Percentiles rank a stretch among this genome's conserved stretches.
phyloP scores from a whole-genome alignment of 1,140 invertebrate species.

The Stegodyphus mimosarum region DNA sequence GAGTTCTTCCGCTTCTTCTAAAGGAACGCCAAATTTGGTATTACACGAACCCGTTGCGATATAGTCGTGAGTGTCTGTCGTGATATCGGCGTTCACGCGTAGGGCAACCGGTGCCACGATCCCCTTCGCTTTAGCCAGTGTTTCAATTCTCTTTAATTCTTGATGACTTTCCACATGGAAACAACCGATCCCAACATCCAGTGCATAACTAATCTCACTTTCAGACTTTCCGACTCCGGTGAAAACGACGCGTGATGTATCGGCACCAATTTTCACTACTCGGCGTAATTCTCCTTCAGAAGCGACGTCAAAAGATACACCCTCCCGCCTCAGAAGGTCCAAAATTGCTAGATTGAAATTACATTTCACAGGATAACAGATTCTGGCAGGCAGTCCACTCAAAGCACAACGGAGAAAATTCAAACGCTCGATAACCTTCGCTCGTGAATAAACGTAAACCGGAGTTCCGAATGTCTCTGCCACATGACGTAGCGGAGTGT shows the following conservation, averaged over 20 bases:
- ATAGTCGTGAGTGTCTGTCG: conserved; percentile 62
- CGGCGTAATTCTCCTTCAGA: conserved; percentile 63
- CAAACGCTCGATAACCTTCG: not conserved
- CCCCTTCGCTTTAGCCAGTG: conserved; percentile 17
- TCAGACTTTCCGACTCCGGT: conserved; percentile 61
- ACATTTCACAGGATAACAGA: conserved; percentile 62
- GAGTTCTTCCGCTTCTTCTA: conserved; percentile 61
- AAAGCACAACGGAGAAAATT: not conserved
- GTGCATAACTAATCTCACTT: conserved; percentile 33
- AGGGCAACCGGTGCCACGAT: conserved; percentile 34
- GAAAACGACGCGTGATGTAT: conserved; percentile 58
- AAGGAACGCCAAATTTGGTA: conserved; percentile 66
- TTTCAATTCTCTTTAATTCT: not conserved
- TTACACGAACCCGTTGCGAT: conserved; percentile 63
- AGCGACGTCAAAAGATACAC: conserved; percentile 63
- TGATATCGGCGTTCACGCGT: conserved; percentile 7
- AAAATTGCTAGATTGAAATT: conserved; percentile 63
- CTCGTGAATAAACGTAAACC: conserved; percentile 10
- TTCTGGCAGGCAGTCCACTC: not conserved
- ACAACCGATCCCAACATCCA: not conserved
- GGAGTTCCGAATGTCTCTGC: conserved; percentile 7
- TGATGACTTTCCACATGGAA: not conserved
- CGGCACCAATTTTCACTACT: conserved; percentile 61
- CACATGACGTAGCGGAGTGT: not conserved
- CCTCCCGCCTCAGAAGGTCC: conserved; percentile 46